Evolutionary conservation across 37 sponge, comb jelly and placozoan genomes (phyloP), one percentile per base, ranked within the genome.

Genomic region (Ephydatia muelleri): DNA sequence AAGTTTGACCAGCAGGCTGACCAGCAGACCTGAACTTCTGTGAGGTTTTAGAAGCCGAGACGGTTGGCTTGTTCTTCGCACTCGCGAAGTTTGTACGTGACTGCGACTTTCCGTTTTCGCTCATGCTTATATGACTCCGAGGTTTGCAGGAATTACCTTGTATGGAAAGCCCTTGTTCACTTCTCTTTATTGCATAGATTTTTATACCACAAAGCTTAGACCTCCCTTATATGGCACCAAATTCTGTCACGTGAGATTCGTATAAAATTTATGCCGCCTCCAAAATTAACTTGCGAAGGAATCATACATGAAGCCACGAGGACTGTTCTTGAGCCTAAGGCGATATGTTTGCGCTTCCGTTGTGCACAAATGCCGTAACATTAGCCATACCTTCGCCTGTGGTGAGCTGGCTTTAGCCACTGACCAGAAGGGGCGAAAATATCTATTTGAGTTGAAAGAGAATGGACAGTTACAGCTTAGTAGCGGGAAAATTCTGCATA

Each of bases 21-120:
- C 90, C 90, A 72, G 90, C 90, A 90, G 86, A 70, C 33, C 90
- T 85, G 81, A 90, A 90, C 86, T 85, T 80, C 90, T 76, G 38
- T 30, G 35, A 25, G 37, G 28, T 6, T 64, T 72, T 73, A 72
- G 47, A 73, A 76, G 35, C 48, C 65, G 31, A 48, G 67, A 38
- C 38, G 49, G 32, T 68, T 57, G 76, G 70, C 34, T 75, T 84
- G 38, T 65, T 39, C 34, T 68, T 68, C 65, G 35, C 72, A 73
- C 32, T 39, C 26, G 64, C 64, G 80, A 66, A 28, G 80, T 65
- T 71, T 68, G 31, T 69, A n/a, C 65, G 80, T 68, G 72, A 82
- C 34, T 85, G 80, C 32, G 86, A 47, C 21, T 47, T 72, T 9
- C 79, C 48, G 32, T 30, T 35, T 72, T 49, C 49, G 25, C 77